Conservation (phyloP, 2,113 vertebrate genomes). For the Herpetotheres cachinnans region DNA sequence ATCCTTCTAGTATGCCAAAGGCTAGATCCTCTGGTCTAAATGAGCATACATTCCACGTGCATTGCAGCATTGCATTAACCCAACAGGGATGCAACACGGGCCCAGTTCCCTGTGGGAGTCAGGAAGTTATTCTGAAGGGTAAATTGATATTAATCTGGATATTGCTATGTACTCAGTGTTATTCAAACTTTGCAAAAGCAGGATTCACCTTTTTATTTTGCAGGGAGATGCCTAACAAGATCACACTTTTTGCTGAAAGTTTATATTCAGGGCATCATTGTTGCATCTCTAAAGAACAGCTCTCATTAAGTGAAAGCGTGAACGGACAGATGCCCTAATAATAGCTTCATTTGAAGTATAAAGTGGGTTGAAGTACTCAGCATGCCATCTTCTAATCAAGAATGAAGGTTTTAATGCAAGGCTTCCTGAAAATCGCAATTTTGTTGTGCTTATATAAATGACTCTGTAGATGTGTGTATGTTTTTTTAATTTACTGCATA, state of each 20-base stretch:
- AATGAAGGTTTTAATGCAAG: constrained; percentile 39
- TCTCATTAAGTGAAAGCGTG: background rate
- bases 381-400: constrained; percentile 49
- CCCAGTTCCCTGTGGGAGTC: background rate
- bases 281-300: background rate
- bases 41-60: background rate
- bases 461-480: background rate
- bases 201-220: background rate
- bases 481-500: constrained; percentile 18
- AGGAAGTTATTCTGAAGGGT: background rate
- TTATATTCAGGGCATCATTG: background rate
- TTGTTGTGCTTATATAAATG: constrained; percentile 46
- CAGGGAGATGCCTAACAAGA: background rate
- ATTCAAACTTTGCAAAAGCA: background rate
- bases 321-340: constrained; percentile 43
- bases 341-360: constrained; percentile 44
- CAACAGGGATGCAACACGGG: background rate
- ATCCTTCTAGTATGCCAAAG: background rate
- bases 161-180: background rate
- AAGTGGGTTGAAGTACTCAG: constrained; percentile 54
- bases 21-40: background rate
- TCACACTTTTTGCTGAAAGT: background rate
- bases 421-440: constrained; percentile 56
- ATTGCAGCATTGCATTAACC: background rate
- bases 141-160: no score